Base-by-base conservation (phyloP, 2,113 vertebrate species). In the Calidris pugnax region DNA sequence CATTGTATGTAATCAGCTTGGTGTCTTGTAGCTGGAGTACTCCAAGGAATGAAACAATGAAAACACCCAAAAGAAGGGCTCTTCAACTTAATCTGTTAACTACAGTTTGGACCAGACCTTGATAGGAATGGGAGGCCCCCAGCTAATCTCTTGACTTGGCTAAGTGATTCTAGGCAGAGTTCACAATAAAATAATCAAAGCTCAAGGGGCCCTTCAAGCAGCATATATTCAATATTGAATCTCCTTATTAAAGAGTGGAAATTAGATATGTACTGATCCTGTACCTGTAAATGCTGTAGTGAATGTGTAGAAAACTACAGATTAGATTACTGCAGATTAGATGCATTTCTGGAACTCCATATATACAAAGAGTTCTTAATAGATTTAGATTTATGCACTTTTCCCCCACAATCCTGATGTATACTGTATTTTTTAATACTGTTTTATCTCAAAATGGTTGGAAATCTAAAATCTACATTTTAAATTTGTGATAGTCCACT, bases 121-220 rank as follows among this genome's bases (percentile, higher is more conserved):
- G 53, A 62, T 74, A 95, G 77, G 69, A 96, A 85, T 57, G 53
- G 47, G 79, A 94, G 85, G 73, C 43, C 63, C 88, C 76, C 68
- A 68, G 45, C 30, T 96, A 97, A 91, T 96, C 95, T 96, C 95
- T 95, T 96, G 67, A 97, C 87, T 96, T 79, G n/a, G 28, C 28
- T 94, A 97, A 98, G 92, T 96, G 73, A 78, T 81, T 96, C 89
- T 97, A 68, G 78, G 69, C 78, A 93, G 77, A 96, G 73, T 94
- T 98, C 78, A 79, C 75, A 92, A 95, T 76, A 95, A 94, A 95
- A 96, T 94, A 83, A 87, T 87, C 59, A 96, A 95, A 96, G 62
- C 87, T 84, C 48, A 43, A 93, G 59, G 67, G 43, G 57, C n/a
- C 59, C 89, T 96, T 90, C 72, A 90, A 97, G 79, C 32, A 95